phyloP scores from a whole-genome alignment of 92 coral and sea anemone genomes.

The Palythoa heliodiscus region DNA sequence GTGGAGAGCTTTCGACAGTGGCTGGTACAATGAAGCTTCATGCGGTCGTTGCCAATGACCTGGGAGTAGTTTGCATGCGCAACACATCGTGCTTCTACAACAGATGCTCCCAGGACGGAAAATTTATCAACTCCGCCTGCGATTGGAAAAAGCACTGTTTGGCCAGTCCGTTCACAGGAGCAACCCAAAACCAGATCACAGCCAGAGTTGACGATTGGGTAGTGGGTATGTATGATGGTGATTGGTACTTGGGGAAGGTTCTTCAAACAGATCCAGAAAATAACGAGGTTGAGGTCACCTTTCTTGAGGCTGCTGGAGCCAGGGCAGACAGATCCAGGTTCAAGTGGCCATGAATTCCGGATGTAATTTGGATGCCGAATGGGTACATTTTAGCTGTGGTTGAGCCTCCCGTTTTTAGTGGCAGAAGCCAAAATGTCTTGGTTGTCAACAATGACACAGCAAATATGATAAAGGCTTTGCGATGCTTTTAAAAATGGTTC shows the following conservation, averaged over 20 bases:
- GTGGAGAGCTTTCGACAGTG: constrained; percentile 16
- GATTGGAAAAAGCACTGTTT: constrained; percentile 34
- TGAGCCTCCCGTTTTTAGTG: constrained; percentile 6
- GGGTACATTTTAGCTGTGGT: constrained; percentile 3
- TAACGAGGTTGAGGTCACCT: constrained; percentile 1
- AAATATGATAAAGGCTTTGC: constrained; percentile 5
- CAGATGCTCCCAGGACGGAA: constrained; percentile 24
- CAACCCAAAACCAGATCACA: constrained; percentile 11
- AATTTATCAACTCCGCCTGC: constrained; percentile 16
- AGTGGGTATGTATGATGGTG: constrained; percentile 1
- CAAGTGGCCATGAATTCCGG: constrained; percentile 7
- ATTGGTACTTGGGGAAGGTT: constrained; percentile 5
- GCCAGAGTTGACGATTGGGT: constrained; percentile 6
- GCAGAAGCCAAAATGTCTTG: constrained; percentile 12
- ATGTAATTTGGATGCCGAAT: constrained; percentile 10
- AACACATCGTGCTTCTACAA: constrained; percentile 35
- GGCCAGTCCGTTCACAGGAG: constrained; percentile 1
- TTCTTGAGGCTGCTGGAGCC: constrained; percentile 10
- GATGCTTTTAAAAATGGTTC: not conserved
- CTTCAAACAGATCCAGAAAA: constrained; percentile 2
- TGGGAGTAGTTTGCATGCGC: constrained; percentile 18
- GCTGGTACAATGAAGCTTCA: constrained; percentile 60
- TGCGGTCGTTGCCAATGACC: constrained; percentile 30
- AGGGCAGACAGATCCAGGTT: not conserved
- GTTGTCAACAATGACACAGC: constrained; percentile 3